Conservation (phyloP, 2,113 vertebrate species). For the Sylvia atricapilla region DNA sequence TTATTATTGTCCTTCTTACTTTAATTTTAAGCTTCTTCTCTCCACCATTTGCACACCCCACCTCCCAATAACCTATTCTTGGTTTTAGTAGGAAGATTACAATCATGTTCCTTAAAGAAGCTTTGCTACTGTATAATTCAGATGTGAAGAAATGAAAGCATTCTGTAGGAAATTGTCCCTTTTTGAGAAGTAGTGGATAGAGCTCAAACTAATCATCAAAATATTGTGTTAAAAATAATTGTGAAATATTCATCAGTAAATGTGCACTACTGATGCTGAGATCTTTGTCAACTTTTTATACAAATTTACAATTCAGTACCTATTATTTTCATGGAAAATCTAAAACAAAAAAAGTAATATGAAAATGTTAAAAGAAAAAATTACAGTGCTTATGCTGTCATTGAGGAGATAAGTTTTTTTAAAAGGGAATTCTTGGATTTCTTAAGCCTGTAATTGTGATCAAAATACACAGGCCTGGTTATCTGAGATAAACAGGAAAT, state of each 20-base stretch:
- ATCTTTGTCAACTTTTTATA: background rate
- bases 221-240: background rate
- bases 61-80: background rate
- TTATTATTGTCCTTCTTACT: background rate
- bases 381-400: background rate
- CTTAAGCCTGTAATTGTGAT: background rate
- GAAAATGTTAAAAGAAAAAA: background rate
- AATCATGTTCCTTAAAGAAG: background rate
- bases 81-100: background rate
- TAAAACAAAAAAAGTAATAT: background rate
- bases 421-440: background rate
- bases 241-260: background rate
- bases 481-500: slow-evolving; percentile 21
- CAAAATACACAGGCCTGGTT: background rate
- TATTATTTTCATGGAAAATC: background rate
- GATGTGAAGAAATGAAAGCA: background rate
- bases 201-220: background rate
- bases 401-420: background rate
- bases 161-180: background rate
- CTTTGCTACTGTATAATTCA: background rate
- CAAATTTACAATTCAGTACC: background rate
- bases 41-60: background rate
- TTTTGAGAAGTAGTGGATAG: background rate
- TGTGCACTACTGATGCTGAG: background rate
- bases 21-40: background rate